Conservation (phyloP, 2,113 vertebrate species). For the Cyanocitta stelleri region DNA sequence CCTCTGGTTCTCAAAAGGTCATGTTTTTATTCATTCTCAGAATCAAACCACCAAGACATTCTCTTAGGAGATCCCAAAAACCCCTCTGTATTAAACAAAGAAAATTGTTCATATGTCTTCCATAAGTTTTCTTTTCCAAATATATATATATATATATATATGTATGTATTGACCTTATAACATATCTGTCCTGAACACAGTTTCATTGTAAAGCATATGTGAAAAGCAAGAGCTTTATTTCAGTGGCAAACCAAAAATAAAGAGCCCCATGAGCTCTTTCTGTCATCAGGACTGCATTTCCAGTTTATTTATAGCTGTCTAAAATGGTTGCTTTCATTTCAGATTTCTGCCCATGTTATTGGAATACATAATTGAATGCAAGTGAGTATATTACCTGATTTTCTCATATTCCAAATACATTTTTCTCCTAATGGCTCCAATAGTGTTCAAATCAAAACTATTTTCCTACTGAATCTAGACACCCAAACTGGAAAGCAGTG, state of each 20-base stretch:
- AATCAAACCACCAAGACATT: background rate
- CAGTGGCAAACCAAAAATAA: background rate
- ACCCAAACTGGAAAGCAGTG: background rate
- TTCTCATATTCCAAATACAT: background rate
- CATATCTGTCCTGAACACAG: conserved; percentile 4
- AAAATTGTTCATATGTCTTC: conserved; percentile 45
- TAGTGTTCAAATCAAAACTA: background rate
- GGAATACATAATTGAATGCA: background rate
- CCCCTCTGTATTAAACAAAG: conserved; percentile 37
- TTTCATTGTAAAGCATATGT: conserved; percentile 18
- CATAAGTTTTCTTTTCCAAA: background rate
- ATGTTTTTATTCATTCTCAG: conserved; percentile 26
- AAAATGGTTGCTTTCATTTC: background rate
- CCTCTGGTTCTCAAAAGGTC: conserved; percentile 14
- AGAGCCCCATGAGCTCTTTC: background rate
- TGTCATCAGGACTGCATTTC: background rate
- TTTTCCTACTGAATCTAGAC: background rate
- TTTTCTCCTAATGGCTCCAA: background rate
- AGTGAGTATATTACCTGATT: background rate
- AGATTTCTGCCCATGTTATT: background rate
- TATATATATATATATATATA: background rate
- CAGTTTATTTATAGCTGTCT: background rate
- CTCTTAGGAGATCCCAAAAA: background rate
- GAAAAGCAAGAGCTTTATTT: background rate
- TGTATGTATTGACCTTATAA: background rate